A percentile compares a stretch with the other conserved stretches of the same genome.
phyloP scores from a whole-genome alignment of 2,113 vertebrate genomes.

The Tragelaphus imberbis region DNA sequence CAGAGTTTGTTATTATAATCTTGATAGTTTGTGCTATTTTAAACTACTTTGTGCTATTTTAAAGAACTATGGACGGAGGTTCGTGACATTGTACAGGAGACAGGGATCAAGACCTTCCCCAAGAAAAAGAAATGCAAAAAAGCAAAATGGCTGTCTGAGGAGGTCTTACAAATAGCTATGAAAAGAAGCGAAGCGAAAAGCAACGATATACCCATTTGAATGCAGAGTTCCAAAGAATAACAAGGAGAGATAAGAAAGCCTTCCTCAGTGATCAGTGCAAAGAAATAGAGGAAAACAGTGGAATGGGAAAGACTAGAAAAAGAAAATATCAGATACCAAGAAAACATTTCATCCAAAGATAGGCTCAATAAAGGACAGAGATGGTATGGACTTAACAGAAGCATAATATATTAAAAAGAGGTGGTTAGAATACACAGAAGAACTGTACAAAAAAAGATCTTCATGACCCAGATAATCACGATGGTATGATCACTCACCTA shows the following conservation, averaged over 20 bases:
- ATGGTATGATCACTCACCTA: not conserved
- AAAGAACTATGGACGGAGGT: not conserved
- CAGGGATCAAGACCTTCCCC: not conserved
- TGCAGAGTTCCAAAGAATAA: not conserved
- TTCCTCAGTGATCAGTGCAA: not conserved
- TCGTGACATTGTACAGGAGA: not conserved
- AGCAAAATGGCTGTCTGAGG: not conserved
- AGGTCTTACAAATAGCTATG: not conserved
- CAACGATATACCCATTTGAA: not conserved
- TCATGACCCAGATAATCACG: rapidly evolving
- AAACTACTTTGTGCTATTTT: not conserved
- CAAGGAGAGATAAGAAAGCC: not conserved
- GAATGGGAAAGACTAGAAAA: not conserved
- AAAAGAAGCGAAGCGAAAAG: not conserved
- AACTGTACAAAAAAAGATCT: not conserved
- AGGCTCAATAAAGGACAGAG: not conserved
- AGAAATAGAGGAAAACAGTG: not conserved
- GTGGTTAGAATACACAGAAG: not conserved
- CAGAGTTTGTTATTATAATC: not conserved
- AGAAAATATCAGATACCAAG: not conserved
- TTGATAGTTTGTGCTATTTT: constrained; percentile 11
- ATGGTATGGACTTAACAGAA: not conserved
- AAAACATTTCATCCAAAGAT: not conserved
- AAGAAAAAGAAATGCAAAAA: not conserved
- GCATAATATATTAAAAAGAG: not conserved